Evolutionary conservation across 2,888 invertebrate species (phyloP).

Genomic region (Cosmia pyralina): DNA sequence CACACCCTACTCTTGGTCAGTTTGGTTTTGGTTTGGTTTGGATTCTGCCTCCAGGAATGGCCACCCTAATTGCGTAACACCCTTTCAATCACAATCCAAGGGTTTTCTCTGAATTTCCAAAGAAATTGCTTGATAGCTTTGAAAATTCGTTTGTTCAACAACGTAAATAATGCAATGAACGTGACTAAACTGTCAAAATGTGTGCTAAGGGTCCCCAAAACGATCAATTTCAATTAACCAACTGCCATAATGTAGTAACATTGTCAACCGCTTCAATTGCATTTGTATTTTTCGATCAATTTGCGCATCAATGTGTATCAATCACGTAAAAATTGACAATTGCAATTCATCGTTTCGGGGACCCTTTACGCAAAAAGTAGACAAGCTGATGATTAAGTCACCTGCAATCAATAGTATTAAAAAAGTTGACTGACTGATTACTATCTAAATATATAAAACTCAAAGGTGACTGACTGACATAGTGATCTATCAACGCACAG

Average conservation of each 20-base stretch:
- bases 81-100: neutral
- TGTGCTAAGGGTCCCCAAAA: neutral
- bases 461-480: too few relatives aligned
- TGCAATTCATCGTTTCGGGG: too few relatives aligned
- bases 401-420: neutral
- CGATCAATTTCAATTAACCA: too few relatives aligned
- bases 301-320: too few relatives aligned
- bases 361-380: neutral
- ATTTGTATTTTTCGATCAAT: too few relatives aligned
- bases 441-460: too few relatives aligned
- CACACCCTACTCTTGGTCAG: conserved; percentile 71
- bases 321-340: too few relatives aligned
- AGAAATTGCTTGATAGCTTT: neutral
- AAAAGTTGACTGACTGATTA: neutral
- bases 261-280: too few relatives aligned
- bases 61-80: neutral
- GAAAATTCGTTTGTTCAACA: neutral
- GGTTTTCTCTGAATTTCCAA: neutral
- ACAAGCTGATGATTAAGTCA: neutral
- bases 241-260: too few relatives aligned
- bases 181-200: neutral
- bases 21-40: too few relatives aligned
- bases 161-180: neutral
- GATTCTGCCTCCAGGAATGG: neutral
- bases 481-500: too few relatives aligned